Evolutionary conservation across 2,888 invertebrate genomes (phyloP).

Genomic region (Ditylenchus weischeri): DNA sequence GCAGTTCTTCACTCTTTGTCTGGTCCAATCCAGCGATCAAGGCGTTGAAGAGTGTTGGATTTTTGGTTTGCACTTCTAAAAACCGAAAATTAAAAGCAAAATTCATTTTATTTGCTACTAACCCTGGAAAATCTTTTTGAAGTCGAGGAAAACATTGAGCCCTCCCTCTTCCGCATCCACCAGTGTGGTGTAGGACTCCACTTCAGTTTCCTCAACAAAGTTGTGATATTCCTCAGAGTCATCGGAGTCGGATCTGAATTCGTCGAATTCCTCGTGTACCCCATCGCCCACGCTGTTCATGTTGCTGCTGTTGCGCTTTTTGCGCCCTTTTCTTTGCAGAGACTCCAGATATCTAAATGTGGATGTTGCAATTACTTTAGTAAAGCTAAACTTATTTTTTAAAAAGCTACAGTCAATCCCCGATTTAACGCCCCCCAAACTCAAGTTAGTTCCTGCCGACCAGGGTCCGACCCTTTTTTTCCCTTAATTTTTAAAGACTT

Average conservation of each 20-base stretch:
- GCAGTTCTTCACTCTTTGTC: constrained; percentile 21
- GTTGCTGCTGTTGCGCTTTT: constrained; percentile 16
- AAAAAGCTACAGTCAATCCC: no score
- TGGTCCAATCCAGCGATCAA: constrained; percentile 8
- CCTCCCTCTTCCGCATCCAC: constrained; percentile 35
- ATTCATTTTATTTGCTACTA: background rate
- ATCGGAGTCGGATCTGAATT: constrained; percentile 26
- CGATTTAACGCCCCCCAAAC: no score
- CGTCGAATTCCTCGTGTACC: constrained; percentile 16
- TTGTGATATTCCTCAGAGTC: constrained; percentile 37
- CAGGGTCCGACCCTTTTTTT: no score
- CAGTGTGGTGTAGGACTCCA: constrained; percentile 34
- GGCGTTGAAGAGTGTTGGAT: constrained; percentile 24
- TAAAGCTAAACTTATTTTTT: no score
- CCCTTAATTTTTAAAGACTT: no score
- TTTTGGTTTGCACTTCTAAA: constrained; percentile 18
- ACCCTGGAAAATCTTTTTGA: constrained; percentile 35
- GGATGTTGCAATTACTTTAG: no score
- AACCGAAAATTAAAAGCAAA: background rate
- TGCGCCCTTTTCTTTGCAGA: constrained; percentile 17
- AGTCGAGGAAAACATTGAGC: constrained; percentile 36
- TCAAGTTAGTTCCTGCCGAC: no score
- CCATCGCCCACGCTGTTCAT: constrained; percentile 17
- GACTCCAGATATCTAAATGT: constrained; percentile 34
- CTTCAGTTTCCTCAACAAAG: constrained; percentile 40